phyloP scores from a whole-genome alignment of 2,113 vertebrate species.

The Gallinago media region DNA sequence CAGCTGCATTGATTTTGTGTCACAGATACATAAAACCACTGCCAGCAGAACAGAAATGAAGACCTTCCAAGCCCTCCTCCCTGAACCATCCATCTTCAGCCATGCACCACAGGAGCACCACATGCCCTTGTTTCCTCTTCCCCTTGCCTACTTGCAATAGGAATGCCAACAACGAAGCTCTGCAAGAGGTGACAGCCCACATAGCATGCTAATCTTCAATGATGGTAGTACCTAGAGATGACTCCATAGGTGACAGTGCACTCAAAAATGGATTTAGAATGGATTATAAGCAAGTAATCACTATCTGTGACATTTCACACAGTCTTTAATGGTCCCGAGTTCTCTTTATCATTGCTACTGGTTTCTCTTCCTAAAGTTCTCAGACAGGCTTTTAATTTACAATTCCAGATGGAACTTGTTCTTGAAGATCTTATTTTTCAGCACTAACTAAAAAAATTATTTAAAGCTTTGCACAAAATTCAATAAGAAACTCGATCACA shows the following conservation, averaged over 20 bases:
- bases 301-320: neutral
- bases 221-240: neutral
- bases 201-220: neutral
- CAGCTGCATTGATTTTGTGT: neutral
- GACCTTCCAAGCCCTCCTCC: neutral
- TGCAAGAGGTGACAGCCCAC: neutral
- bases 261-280: neutral
- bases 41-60: neutral
- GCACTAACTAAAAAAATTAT: neutral
- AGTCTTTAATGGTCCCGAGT: neutral
- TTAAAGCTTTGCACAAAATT: neutral
- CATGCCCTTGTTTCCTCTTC: neutral
- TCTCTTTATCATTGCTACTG: neutral
- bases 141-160: neutral
- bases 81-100: neutral
- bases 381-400: neutral
- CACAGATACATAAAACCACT: neutral
- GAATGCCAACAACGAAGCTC: neutral
- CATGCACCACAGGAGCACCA: fast-evolving
- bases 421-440: neutral
- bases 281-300: neutral
- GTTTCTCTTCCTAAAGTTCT: neutral
- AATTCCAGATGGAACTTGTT: neutral
- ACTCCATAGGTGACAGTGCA: neutral
- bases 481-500: neutral